Conservation (phyloP, 2,797 vertebrate genomes). For the Chelidonichthys spinosus region DNA sequence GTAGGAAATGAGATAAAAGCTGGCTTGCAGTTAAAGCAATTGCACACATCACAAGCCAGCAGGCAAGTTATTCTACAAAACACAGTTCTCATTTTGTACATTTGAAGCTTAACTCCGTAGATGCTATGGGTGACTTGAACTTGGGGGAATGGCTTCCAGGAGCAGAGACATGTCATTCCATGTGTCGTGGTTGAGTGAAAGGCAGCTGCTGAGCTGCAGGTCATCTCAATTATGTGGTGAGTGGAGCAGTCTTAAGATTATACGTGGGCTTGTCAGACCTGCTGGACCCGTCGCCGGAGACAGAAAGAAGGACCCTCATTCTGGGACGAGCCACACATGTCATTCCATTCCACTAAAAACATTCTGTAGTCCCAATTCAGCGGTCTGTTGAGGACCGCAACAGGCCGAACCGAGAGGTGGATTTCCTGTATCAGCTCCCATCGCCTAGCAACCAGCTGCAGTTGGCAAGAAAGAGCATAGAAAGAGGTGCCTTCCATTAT, state of each 20-base stretch:
- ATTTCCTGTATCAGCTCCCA: too few species aligned
- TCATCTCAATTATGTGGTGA: constrained; percentile 41
- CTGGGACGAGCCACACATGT: not conserved
- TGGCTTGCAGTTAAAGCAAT: constrained; percentile 76
- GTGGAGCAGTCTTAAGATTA: constrained; percentile 15
- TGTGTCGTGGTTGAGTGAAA: constrained; percentile 45
- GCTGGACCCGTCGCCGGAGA: constrained; percentile 37
- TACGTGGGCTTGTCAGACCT: constrained; percentile 26
- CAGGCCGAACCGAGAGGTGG: too few species aligned
- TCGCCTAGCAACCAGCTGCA: too few species aligned
- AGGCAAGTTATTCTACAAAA: constrained; percentile 57
- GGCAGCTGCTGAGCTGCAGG: constrained; percentile 53
- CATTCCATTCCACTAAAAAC: not conserved
- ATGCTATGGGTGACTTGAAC: constrained; percentile 18
- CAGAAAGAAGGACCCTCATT: constrained; percentile 11
- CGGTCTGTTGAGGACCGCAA: too few species aligned
- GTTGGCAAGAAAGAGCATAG: too few species aligned
- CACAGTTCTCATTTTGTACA: constrained; percentile 44
- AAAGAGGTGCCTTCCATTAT: too few species aligned
- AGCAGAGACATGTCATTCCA: constrained; percentile 43
- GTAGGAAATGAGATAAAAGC: constrained; percentile 66
- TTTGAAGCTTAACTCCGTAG: constrained; percentile 23
- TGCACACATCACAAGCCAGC: constrained; percentile 72
- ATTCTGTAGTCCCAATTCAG: too few species aligned
- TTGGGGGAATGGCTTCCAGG: constrained; percentile 9